These are phyloP conservation scores for Leucoptera coffeella DNA, from an alignment of 2,888 invertebrate species.

Conservation along the genomic window DNA sequence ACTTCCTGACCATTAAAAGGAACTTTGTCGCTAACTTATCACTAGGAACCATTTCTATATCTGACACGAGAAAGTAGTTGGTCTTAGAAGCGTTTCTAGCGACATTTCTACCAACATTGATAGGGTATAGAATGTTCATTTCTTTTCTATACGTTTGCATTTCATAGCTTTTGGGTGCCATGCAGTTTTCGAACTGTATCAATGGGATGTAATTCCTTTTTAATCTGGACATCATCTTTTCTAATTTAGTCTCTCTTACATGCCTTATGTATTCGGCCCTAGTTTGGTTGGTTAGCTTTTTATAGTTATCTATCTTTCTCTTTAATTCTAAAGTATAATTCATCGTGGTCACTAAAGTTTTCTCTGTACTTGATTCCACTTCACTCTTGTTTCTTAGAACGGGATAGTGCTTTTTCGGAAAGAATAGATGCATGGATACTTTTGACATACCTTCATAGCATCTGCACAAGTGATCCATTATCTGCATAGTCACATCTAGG, in stretches of 20 bases:
- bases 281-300: constrained; percentile 21
- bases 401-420: constrained; percentile 53
- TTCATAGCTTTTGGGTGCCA: constrained; percentile 23
- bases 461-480: constrained; percentile 57
- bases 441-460: constrained; percentile 63
- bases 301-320: constrained; percentile 23
- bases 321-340: constrained; percentile 13
- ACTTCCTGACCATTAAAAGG: constrained; percentile 46
- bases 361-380: constrained; percentile 11
- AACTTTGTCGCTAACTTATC: constrained; percentile 55
- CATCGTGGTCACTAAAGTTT: constrained; percentile 16
- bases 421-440: constrained; percentile 64
- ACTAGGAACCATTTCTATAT: constrained; percentile 68
- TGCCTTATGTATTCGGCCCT: constrained; percentile 33
- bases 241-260: constrained; percentile 32
- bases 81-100: constrained; percentile 61
- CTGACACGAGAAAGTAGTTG: constrained; percentile 60
- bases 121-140: constrained; percentile 56
- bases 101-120: constrained; percentile 67
- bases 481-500: constrained; percentile 53
- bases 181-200: constrained; percentile 34
- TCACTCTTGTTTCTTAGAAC: constrained; percentile 15
- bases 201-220: constrained; percentile 9
- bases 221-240: constrained; percentile 22
- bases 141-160: constrained; percentile 38